Percentiles rank a stretch among this genome's conserved stretches.
These are phyloP conservation scores for Hestina assimilis DNA, from an alignment of 1,140 invertebrate species.

Conservation along the genomic window DNA sequence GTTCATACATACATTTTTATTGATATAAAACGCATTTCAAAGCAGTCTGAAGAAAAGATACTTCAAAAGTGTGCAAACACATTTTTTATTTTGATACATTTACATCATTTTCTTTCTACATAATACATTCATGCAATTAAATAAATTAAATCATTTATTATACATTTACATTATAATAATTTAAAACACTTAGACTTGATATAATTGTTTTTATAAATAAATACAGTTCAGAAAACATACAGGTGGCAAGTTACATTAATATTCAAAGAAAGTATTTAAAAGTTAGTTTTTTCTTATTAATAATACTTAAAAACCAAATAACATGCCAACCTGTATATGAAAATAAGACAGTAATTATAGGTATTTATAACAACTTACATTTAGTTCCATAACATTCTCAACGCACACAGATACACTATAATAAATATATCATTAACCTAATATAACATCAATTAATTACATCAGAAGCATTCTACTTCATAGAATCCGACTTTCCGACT, in stretches of 20 bases:
- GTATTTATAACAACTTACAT: not conserved
- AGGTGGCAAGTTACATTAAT: too few species aligned
- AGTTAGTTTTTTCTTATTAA: too few species aligned
- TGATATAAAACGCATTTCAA: too few species aligned
- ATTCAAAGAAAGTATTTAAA: too few species aligned
- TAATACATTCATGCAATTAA: conserved; percentile 4
- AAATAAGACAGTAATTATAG: not conserved
- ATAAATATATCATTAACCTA: not conserved
- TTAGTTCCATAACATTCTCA: not conserved
- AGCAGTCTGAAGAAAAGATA: too few species aligned
- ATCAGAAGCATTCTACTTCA: conserved; percentile 1
- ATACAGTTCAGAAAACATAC: too few species aligned
- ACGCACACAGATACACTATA: not conserved
- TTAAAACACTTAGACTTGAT: too few species aligned
- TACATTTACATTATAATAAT: not conserved
- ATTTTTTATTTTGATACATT: not conserved
- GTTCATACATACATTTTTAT: too few species aligned
- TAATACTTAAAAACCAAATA: too few species aligned
- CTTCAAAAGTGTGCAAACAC: conserved; percentile 2
- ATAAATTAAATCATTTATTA: conserved; percentile 5
- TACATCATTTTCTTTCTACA: conserved; percentile 1
- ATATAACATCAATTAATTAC: not conserved
- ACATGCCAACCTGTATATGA: not conserved
- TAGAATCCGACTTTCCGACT: not conserved
- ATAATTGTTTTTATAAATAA: too few species aligned